Percentiles rank a stretch among this genome's conserved stretches.
Evolutionary conservation across 64 coral and sea anemone species (phyloP).

Genomic region (Catalaphyllia jardinei): DNA sequence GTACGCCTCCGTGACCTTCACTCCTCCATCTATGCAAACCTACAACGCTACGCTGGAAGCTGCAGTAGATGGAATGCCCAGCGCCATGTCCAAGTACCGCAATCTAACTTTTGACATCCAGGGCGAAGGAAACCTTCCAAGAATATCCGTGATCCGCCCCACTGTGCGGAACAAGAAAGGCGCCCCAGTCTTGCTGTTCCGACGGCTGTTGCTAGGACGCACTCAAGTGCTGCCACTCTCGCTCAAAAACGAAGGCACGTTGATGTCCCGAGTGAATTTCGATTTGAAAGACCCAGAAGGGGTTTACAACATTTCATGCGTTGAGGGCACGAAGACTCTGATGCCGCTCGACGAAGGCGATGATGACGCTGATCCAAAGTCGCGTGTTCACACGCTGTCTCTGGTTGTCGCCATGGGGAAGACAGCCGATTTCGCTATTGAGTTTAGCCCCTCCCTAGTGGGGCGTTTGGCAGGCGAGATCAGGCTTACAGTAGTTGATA

Average conservation of each 20-base stretch:
- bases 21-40: slow-evolving; percentile 91
- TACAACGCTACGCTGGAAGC: slow-evolving; percentile 91
- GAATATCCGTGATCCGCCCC: slow-evolving; percentile 78
- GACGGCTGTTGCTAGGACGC: slow-evolving; percentile 78
- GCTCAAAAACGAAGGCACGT: slow-evolving; percentile 87
- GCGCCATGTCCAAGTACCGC: slow-evolving; percentile 86
- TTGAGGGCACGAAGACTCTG: slow-evolving; percentile 54
- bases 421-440: slow-evolving; percentile 83
- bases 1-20: slow-evolving; percentile 85
- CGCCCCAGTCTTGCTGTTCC: slow-evolving; percentile 79
- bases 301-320: slow-evolving; percentile 71
- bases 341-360: slow-evolving; percentile 59
- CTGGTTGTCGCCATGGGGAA: slow-evolving; percentile 77
- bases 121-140: slow-evolving; percentile 90
- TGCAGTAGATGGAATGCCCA: slow-evolving; percentile 92
- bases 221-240: slow-evolving; percentile 74
- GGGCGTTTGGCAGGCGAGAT: slow-evolving; percentile 69
- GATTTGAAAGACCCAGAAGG: slow-evolving; percentile 79
- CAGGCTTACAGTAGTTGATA: slow-evolving; percentile 85
- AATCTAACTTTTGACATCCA: slow-evolving; percentile 97
- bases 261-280: slow-evolving; percentile 81
- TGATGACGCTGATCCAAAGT: slow-evolving; percentile 13
- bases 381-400: slow-evolving; percentile 48
- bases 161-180: slow-evolving; percentile 91
- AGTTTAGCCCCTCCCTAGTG: slow-evolving; percentile 73